Evolutionary conservation across 2,888 invertebrate genomes (phyloP), one percentile per base, ranked within the genome.

Genomic region (Idaea biselata): DNA sequence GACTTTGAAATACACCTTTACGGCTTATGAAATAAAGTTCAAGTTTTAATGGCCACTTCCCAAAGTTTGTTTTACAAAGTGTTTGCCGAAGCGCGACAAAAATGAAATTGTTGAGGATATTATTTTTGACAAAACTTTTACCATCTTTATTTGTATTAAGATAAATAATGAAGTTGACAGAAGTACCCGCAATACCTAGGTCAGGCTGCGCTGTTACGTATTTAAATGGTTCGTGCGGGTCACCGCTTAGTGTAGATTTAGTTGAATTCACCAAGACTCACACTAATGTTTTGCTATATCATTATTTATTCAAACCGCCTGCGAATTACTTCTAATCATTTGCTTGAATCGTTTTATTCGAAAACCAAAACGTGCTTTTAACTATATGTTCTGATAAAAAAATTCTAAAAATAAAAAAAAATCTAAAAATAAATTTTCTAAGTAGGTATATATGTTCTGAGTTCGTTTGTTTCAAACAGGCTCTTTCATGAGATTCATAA

Each of bases 1-100:
- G 18, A 56, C 18, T 18, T 11, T 18, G 18, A 18, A 17, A 56
- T 18, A 56, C 16, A 56, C 56, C 56, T 18, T 18, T 56, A 17
- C 18, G 17, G 18, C 18, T 56, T 18, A 17, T 11, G 18, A 6
- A 56, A 56, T 18, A 56, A 56, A 18, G 56, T 18, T 18, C 18
- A 56, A 56, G 18, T 18, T 56, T 18, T 18, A 56, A 56, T 18
- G 56, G 17, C 7, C 18, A 18, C 56, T 18, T 18, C 14, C 11
- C 17, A 8, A 56, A 55, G 17, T 55, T 55, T 55, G 56, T 56
- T 18, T 56, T 56, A 56, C 17, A 18, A 56, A 56, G 18, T 44
- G 44, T 44, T 44, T 44, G 44, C 44, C 44, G 44, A 44, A 44
- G 44, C 44, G 44, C 44, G 44, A 44, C 44, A 44, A 14, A 44